Conservation (phyloP, 2,797 vertebrate genomes). For the Anniella stebbinsi region DNA sequence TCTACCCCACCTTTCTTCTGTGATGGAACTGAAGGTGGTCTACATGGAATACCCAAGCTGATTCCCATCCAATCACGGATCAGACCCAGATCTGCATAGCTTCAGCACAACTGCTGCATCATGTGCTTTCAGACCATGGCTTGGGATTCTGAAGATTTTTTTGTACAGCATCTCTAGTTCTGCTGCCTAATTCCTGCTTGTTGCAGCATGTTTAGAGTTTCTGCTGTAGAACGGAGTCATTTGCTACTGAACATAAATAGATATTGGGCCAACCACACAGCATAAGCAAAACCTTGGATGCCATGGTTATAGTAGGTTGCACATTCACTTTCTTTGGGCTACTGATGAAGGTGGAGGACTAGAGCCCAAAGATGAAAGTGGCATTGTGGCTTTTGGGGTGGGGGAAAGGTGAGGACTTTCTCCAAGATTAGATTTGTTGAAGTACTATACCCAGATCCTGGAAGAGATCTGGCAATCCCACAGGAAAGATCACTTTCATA, state of each 20-base stretch:
- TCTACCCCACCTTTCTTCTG: neutral
- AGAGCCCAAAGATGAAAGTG: neutral
- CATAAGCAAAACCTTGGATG: neutral
- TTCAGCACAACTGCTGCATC: neutral
- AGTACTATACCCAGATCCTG: slow-evolving; percentile 7
- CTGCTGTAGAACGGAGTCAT: neutral
- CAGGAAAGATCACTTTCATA: slow-evolving; percentile 63
- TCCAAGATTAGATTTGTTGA: slow-evolving; percentile 1
- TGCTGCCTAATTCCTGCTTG: neutral
- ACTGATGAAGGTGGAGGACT: neutral
- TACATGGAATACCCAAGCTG: neutral
- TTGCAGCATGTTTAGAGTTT: neutral
- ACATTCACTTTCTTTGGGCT: neutral
- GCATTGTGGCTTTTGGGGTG: neutral
- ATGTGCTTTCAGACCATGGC: neutral
- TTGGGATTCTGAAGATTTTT: neutral
- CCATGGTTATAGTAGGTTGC: neutral
- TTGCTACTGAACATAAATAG: too few species aligned
- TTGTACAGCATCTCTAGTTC: neutral
- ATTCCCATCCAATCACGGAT: neutral
- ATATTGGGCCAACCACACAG: neutral
- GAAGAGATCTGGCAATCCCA: slow-evolving; percentile 39
- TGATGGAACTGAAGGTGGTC: neutral
- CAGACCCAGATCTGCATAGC: neutral
- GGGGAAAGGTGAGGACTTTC: neutral